Evolutionary conservation across 1,140 invertebrate genomes (phyloP).

Genomic region (Trichonephila clavipes): DNA sequence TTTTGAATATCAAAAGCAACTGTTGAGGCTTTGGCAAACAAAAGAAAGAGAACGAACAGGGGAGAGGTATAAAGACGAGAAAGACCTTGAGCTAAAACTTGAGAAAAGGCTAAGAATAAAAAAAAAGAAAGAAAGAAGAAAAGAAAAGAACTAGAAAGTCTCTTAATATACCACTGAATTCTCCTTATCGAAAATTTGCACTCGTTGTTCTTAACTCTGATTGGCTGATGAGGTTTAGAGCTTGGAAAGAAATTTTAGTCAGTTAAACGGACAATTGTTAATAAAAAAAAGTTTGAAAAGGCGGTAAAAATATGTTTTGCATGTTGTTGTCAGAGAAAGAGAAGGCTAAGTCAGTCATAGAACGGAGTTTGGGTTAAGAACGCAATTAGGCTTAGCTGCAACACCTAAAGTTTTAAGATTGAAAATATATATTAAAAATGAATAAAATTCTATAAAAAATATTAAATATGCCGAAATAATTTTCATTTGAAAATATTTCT

Average conservation of each 20-base stretch:
- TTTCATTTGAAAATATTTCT: no score
- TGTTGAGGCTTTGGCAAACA: constrained; percentile 51
- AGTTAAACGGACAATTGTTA: constrained; percentile 51
- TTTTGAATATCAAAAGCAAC: constrained; percentile 46
- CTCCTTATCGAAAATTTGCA: constrained; percentile 45
- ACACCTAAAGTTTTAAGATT: no score
- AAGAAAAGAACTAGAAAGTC: not conserved
- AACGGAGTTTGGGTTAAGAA: not conserved
- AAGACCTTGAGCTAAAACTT: constrained; percentile 3
- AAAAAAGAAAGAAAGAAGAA: not conserved
- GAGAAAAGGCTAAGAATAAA: not conserved
- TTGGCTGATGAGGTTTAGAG: constrained; percentile 48
- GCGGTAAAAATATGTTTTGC: constrained; percentile 49
- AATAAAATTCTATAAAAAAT: no score
- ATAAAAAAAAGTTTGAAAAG: constrained; percentile 5
- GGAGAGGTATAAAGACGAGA: not conserved
- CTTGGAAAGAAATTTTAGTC: constrained; percentile 39
- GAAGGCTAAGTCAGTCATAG: not conserved
- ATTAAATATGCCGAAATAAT: no score
- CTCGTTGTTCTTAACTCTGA: constrained; percentile 38
- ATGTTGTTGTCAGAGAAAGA: not conserved
- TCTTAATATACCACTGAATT: constrained; percentile 40
- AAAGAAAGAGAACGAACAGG: not conserved
- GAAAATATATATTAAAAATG: no score
- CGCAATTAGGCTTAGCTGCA: not conserved